phyloP scores from a whole-genome alignment of 2,113 vertebrate species.

The Erythrocercus mccallii region DNA sequence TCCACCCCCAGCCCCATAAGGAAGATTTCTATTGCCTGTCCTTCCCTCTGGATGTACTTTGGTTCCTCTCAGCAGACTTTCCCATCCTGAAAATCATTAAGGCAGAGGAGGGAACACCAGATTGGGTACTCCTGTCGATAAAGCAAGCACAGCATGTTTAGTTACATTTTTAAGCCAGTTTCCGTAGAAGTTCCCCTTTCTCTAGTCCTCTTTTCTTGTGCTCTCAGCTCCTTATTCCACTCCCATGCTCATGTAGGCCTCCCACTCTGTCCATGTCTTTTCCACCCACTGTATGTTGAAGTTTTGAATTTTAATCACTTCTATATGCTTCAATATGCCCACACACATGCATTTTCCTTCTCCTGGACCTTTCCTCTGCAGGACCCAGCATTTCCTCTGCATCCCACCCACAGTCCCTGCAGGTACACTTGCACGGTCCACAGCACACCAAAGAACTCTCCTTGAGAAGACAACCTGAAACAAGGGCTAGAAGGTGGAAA shows the following conservation, averaged over 20 bases:
- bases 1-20: background rate
- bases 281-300: background rate
- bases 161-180: background rate
- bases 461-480: background rate
- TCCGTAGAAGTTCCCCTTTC: background rate
- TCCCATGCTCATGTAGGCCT: background rate
- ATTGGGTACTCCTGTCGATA: background rate
- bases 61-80: background rate
- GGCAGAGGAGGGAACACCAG: background rate
- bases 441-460: background rate
- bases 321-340: background rate
- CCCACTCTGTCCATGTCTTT: background rate
- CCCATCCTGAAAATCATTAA: background rate
- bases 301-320: background rate
- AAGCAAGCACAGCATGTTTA: background rate
- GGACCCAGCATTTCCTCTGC: background rate
- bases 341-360: background rate
- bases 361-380: background rate
- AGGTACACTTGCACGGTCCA: accelerated
- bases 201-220: background rate
- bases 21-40: background rate
- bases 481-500: background rate
- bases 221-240: background rate
- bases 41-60: background rate
- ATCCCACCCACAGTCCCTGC: background rate